Conservation (phyloP, 92 coral and sea anemone species). For the Zoanthus sociatus region DNA sequence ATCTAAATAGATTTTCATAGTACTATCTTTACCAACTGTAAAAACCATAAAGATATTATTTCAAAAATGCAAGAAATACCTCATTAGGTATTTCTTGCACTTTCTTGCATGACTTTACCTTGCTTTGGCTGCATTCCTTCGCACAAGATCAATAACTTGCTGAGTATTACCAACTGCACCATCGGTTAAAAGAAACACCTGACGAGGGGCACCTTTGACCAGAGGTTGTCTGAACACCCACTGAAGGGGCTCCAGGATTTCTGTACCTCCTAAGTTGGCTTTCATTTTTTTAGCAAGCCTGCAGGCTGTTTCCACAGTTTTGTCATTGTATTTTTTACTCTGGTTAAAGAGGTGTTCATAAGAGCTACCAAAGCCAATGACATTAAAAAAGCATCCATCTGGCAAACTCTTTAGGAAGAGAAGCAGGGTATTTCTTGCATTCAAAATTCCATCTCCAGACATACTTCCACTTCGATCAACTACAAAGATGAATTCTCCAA, state of each 20-base stretch:
- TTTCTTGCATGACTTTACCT: slow-evolving; percentile 52
- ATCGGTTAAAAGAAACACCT: slow-evolving; percentile 89
- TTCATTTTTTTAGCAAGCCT: slow-evolving; percentile 60
- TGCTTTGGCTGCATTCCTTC: slow-evolving; percentile 62
- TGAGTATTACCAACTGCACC: slow-evolving; percentile 85
- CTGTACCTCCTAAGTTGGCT: slow-evolving; percentile 93
- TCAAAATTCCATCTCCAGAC: slow-evolving; percentile 64
- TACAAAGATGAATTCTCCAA: slow-evolving; percentile 82
- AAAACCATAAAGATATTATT: no score
- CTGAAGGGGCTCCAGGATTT: slow-evolving; percentile 74
- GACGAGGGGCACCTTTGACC: slow-evolving; percentile 88
- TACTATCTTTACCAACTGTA: no score
- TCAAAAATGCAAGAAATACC: no score
- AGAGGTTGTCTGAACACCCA: slow-evolving; percentile 78
- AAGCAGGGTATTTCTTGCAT: slow-evolving; percentile 76
- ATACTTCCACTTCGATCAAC: slow-evolving; percentile 88
- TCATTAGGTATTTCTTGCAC: no score
- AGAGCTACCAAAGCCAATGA: slow-evolving; percentile 91
- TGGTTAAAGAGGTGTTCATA: slow-evolving; percentile 70
- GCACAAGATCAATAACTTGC: slow-evolving; percentile 78
- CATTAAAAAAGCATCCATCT: slow-evolving; percentile 86
- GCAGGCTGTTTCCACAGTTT: slow-evolving; percentile 76
- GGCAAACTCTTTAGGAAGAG: slow-evolving; percentile 80
- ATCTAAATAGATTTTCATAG: no score
- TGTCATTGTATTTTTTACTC: slow-evolving; percentile 78